Conservation (phyloP, 2,888 invertebrate genomes). For the Macrophya annulata region DNA sequence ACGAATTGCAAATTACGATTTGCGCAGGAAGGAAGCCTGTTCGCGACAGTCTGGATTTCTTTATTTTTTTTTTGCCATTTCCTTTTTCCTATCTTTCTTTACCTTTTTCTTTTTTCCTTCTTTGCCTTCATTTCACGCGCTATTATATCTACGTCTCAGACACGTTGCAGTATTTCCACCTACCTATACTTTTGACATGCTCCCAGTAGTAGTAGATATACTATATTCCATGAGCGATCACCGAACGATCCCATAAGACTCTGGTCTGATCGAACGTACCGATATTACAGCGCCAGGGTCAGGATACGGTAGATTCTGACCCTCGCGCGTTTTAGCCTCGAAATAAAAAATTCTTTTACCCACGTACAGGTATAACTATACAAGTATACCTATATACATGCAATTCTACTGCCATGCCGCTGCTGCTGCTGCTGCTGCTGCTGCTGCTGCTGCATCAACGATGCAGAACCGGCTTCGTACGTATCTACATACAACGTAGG, state of each 20-base stretch:
- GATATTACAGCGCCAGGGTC: conserved; percentile 25
- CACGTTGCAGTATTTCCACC: conserved; percentile 13
- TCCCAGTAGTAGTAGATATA: not conserved
- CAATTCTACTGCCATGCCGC: not conserved
- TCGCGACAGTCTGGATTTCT: conserved; percentile 24
- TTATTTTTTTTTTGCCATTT: not conserved
- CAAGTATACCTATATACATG: not conserved
- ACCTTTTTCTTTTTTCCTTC: not conserved
- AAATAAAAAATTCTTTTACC: not conserved
- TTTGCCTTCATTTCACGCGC: not conserved
- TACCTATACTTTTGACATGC: too few species aligned
- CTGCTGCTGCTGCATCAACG: conserved; percentile 18
- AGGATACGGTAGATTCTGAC: conserved; percentile 37
- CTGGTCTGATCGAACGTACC: not conserved
- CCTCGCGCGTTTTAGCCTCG: conserved; percentile 30
- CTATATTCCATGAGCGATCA: conserved; percentile 21
- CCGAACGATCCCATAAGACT: not conserved
- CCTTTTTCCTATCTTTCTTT: not conserved
- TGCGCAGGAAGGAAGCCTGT: conserved; percentile 5
- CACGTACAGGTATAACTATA: not conserved
- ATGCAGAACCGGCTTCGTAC: conserved; percentile 17
- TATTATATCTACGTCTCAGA: not conserved
- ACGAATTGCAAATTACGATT: conserved; percentile 29
- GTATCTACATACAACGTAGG: not conserved
- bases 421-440: not conserved